phyloP scores from a whole-genome alignment of 2,113 vertebrate genomes.

The Oreochromis aureus region DNA sequence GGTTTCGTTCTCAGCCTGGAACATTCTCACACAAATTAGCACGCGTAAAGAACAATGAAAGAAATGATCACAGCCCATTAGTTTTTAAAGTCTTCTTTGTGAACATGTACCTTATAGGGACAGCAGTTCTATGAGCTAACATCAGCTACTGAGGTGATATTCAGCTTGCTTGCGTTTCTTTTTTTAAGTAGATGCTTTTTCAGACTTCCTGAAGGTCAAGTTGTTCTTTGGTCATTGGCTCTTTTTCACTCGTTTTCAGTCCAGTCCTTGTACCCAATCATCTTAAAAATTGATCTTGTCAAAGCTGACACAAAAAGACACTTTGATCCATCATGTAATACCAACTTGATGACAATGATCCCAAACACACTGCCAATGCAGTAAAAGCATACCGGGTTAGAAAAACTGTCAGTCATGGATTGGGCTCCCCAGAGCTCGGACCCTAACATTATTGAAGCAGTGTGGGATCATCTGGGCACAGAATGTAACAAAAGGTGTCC shows the following conservation, averaged over 20 bases:
- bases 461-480: background rate
- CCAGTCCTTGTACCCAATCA: background rate
- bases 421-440: background rate
- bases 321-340: background rate
- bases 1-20: background rate
- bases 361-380: background rate
- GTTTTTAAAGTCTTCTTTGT: background rate
- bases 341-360: background rate
- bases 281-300: background rate
- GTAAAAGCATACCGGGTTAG: background rate
- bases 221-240: background rate
- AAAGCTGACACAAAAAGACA: background rate
- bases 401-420: background rate
- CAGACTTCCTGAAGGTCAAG: background rate
- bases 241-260: background rate
- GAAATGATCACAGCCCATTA: background rate
- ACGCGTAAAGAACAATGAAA: background rate
- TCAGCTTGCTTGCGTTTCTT: background rate
- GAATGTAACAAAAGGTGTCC: background rate
- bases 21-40: conserved; percentile 12
- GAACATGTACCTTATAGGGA: background rate
- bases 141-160: background rate
- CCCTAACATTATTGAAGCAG: background rate
- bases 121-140: background rate
- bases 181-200: background rate